These are phyloP conservation scores for Chiroxiphia lanceolata DNA, from an alignment of 2,797 vertebrate species.

Conservation along the genomic window DNA sequence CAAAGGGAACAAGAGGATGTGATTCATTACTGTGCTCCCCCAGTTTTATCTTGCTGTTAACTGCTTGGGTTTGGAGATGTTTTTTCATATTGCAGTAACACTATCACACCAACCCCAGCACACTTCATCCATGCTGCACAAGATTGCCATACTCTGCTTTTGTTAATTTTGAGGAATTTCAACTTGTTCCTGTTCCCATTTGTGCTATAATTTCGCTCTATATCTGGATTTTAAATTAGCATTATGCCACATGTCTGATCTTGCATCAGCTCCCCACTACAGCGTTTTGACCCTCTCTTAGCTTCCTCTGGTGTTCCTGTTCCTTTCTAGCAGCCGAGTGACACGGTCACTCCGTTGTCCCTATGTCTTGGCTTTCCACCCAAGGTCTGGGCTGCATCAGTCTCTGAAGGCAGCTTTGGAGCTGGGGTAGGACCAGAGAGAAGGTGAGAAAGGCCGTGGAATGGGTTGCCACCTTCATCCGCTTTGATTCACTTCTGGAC, in stretches of 20 bases:
- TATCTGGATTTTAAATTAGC: background rate
- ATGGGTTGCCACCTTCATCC: constrained; percentile 95
- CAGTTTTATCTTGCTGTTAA: background rate
- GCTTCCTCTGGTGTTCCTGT: background rate
- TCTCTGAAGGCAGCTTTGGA: constrained; percentile 58
- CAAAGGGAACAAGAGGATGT: constrained; percentile 11
- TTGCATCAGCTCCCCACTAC: background rate
- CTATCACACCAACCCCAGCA: background rate
- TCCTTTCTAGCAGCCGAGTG: background rate
- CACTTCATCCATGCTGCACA: background rate
- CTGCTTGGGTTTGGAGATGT: background rate
- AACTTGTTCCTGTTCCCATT: background rate
- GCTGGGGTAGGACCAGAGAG: constrained; percentile 55
- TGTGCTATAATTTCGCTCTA: background rate
- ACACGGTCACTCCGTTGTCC: background rate
- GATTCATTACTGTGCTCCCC: background rate
- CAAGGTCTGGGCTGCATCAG: background rate
- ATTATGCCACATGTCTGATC: background rate
- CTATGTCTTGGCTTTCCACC: constrained; percentile 39
- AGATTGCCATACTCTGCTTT: background rate
- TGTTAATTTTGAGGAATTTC: background rate
- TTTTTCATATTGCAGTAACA: background rate
- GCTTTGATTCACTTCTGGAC: constrained; percentile 95
- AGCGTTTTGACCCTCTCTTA: background rate
- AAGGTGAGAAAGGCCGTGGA: constrained; percentile 85